Evolutionary conservation across 1,140 invertebrate species (phyloP), one percentile per base, ranked within the genome.

Genomic region (Drosophila obscura): DNA sequence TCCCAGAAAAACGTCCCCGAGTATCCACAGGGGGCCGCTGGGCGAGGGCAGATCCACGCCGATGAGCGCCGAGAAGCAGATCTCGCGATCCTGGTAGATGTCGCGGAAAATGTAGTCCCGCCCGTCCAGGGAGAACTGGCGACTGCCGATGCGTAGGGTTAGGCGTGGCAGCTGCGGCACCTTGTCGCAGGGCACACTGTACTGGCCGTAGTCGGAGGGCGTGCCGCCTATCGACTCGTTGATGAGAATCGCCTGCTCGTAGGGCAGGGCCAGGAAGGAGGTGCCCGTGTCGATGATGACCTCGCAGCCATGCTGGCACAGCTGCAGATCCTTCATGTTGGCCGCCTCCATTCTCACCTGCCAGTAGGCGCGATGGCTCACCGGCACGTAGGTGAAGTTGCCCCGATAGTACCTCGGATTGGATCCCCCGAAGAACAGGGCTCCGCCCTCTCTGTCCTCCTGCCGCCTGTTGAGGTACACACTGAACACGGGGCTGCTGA

Each of bases 381-480:
- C 68, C 11, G 80, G 67, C 9, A 91, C 77, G 46, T 92, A 92
- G 26, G 90, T 90, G 9, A 92, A 76, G 46, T 82, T 87, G 28
- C 90, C 90, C 0, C 55, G 61, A 39, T 91, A 91, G 11, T 78
- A 77, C 1, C 44, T 53, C 0, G 74, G 46, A 69, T 88, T 90
- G 5, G 80, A 80, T 19, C 91, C 91, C 5, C 91, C 91, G 19
- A 92, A 80, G 67, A 91, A 88, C 4, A 92, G 64, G 53, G 62
- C 81, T 22, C 91, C 90, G 0, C 80, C 90, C 8, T 78, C 63
- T 0, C 24, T 45, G 4, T 55, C 48, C 6, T 87, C 80, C 22
- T 96, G 94, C 93, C 98, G 94, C 91, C 98, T 69, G 48, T 59
- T 89, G 13, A 91, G 72, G 92, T 99, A 99, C 91, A 99, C 99